Conservation (phyloP, 2,113 vertebrate genomes). For the Apaloderma vittatum region DNA sequence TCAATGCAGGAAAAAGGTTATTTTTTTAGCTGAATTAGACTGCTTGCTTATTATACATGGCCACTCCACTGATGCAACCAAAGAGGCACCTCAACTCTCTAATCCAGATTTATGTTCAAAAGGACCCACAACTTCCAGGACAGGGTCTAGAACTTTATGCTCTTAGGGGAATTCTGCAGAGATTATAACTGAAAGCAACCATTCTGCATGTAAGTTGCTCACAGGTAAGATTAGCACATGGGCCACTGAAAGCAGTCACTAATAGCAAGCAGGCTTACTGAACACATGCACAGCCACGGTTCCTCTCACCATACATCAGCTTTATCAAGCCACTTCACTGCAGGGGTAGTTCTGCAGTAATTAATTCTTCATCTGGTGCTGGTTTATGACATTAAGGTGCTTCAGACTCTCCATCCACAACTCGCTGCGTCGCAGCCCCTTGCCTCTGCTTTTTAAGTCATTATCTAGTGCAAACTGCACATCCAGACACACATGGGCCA, state of each 20-base stretch:
- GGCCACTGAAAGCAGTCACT: background rate
- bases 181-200: background rate
- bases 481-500: background rate
- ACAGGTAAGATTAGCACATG: background rate
- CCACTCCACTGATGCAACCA: background rate
- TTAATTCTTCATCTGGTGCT: background rate
- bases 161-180: background rate
- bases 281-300: fast-evolving
- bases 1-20: background rate
- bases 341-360: background rate
- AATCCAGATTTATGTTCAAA: background rate
- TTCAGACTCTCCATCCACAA: background rate
- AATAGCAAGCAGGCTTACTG: background rate
- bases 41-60: background rate
- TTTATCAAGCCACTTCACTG: background rate
- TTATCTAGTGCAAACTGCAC: background rate
- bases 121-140: background rate
- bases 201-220: background rate
- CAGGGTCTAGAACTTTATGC: background rate
- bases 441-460: background rate
- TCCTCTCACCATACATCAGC: background rate
- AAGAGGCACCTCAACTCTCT: background rate
- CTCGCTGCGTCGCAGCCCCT: background rate
- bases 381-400: background rate
- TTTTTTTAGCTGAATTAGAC: background rate